These are phyloP conservation scores for Hycleus phaleratus DNA, from an alignment of 1,140 invertebrate species.

Conservation along the genomic window DNA sequence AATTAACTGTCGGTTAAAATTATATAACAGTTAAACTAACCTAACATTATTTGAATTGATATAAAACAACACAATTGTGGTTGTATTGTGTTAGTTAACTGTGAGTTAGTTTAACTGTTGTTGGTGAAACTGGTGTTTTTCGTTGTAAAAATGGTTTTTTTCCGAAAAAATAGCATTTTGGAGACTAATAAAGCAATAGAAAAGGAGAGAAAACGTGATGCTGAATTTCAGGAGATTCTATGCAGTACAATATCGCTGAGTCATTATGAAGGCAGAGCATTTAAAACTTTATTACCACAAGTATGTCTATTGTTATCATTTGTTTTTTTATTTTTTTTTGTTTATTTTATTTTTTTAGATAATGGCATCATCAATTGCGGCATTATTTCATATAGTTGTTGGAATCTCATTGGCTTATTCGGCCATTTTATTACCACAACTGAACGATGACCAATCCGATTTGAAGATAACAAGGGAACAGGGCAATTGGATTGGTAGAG, in stretches of 20 bases:
- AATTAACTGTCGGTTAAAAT: no score
- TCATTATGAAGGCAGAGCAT: slow-evolving; percentile 21
- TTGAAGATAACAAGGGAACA: slow-evolving; percentile 37
- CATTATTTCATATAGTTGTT: slow-evolving; percentile 47
- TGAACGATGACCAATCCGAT: slow-evolving; percentile 38
- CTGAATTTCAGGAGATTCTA: slow-evolving; percentile 28
- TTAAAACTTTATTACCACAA: slow-evolving; percentile 28
- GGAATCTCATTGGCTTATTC: slow-evolving; percentile 50
- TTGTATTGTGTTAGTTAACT: no score
- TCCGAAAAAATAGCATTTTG: slow-evolving; percentile 4
- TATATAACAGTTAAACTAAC: no score
- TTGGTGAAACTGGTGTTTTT: no score
- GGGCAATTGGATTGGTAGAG: slow-evolving; percentile 45
- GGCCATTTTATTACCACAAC: slow-evolving; percentile 46
- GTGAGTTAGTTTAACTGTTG: no score
- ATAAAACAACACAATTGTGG: no score
- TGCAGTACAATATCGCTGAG: slow-evolving; percentile 27
- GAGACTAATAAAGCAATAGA: slow-evolving; percentile 12
- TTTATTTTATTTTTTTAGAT: slow-evolving; percentile 29
- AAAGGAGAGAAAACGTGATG: slow-evolving; percentile 19
- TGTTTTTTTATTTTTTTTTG: slow-evolving; percentile 42
- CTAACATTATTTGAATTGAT: no score
- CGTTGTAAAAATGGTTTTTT: no score
- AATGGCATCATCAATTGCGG: slow-evolving; percentile 43
- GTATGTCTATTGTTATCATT: slow-evolving; percentile 42